These are phyloP conservation scores for Caenorhabditis sp. DNA, from an alignment of 2,888 invertebrate species.

Conservation along the genomic window DNA sequence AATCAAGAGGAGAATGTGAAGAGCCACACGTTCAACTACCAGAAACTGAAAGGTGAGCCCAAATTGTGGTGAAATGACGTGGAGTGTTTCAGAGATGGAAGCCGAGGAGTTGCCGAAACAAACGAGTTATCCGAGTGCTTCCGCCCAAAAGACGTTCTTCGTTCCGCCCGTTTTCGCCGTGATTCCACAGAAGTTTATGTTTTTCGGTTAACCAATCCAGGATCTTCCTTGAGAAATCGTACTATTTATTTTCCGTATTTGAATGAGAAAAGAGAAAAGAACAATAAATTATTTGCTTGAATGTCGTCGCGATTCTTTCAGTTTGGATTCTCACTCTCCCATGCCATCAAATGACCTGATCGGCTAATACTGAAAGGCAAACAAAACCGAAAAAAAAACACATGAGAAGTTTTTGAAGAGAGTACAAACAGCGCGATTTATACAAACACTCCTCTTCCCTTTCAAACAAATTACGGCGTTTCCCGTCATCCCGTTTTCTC, in stretches of 20 bases:
- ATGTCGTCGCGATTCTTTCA: no score
- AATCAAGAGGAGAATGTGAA: conserved; percentile 2
- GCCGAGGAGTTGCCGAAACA: not conserved
- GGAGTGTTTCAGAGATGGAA: not conserved
- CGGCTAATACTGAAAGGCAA: no score
- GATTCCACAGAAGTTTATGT: conserved; percentile 31
- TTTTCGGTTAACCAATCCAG: conserved; percentile 29
- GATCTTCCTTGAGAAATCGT: conserved; percentile 11
- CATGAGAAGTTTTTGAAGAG: conserved; percentile 31
- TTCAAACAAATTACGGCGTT: no score
- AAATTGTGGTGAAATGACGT: not conserved
- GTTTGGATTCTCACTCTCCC: no score
- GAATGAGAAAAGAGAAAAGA: not conserved
- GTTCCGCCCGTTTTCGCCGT: conserved; percentile 32
- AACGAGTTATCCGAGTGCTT: not conserved
- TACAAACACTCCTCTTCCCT: conserved; percentile 4
- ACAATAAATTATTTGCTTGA: not conserved
- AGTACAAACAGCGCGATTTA: conserved; percentile 33
- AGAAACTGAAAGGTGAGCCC: conserved; percentile 29
- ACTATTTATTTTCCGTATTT: conserved; percentile 20
- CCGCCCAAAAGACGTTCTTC: conserved; percentile 33
- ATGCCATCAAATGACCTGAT: no score
- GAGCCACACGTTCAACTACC: conserved; percentile 27
- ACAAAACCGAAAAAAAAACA: conserved; percentile 18
- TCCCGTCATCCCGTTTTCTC: no score